Evolutionary conservation across 2,888 invertebrate genomes (phyloP).

Genomic region (Tipula helvola): DNA sequence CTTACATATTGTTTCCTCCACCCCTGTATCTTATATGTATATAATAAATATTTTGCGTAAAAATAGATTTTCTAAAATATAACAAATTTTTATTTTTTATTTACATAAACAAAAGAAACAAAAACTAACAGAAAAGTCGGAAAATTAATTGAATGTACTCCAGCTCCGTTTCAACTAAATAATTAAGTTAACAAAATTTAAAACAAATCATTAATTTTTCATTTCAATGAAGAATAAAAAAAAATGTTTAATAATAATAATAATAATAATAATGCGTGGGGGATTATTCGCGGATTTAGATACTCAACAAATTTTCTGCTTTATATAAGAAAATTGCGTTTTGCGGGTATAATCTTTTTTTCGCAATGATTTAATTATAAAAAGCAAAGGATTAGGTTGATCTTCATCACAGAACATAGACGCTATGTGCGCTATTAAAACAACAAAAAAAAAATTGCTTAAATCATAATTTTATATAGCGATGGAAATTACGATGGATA

Average conservation of each 20-base stretch:
- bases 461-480: not conserved
- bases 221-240: not conserved
- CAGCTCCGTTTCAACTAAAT: not conserved
- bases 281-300: not conserved
- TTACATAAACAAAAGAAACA: not conserved
- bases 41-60: not conserved
- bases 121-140: not conserved
- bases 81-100: not conserved
- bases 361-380: not conserved
- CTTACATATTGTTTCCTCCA: not conserved
- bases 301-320: not conserved
- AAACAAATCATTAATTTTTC: constrained; percentile 4
- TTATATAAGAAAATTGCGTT: not conserved
- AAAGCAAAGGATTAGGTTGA: not conserved
- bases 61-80: not conserved
- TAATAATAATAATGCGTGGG: not conserved
- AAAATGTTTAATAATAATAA: not conserved
- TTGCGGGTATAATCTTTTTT: not conserved
- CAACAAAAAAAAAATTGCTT: not conserved
- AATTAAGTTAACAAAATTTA: constrained; percentile 4
- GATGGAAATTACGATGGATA: not conserved
- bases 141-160: constrained; percentile 4
- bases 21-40: not conserved
- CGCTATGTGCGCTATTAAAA: not conserved
- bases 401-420: not conserved